Base-by-base conservation (phyloP, 2,888 invertebrate genomes). In the Temnothorax rugatulus region DNA sequence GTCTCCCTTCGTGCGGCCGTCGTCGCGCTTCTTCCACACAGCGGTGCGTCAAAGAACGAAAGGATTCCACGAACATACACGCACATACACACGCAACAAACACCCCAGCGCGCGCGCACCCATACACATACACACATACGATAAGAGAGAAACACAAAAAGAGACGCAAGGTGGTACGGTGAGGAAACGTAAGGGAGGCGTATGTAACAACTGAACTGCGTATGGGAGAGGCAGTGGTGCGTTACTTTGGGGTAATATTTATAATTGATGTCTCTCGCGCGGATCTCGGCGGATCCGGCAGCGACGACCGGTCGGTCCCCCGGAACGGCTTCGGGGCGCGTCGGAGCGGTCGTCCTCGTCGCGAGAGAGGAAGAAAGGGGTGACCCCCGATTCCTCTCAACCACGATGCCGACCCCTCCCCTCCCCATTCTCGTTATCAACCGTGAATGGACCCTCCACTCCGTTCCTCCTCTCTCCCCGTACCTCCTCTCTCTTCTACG, bases 211-310 rank as follows among this genome's bases (percentile, higher is more conserved):
- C 90, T 89, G 87, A 91, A 93, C 77, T 69, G 69, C 85, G 87
- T 88, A 91, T 90, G 91, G 89, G 90, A 93, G 93, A 93, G 93
- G 93, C 93, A 93, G 93, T 93, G 93, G 93, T 93, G 93, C 92
- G 92, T 93, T 93, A 91, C 91, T 92, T 92, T 88, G 91, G 73
- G 73, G 90, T 92, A 91, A 79, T 87, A 71, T 59, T 88, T 54
- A 84, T 88, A 91, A 87, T 88, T 90, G 90, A 85, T 90, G 89
- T 87, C 86, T 89, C 86, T 90, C 85, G 88, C 87, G 84, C 88
- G 85, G 86, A 89, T 90, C 88, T 34, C 88, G 66, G 11, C 71
- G 83, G 66, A 61, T 85, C 86, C 47, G 84, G 84, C 82, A 75
- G 63, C 87, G 83, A 84, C 57, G 69, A 73, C 38, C 87, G 81